These are phyloP conservation scores for Microplitis manilae DNA, from an alignment of 2,888 invertebrate species.

Conservation along the genomic window DNA sequence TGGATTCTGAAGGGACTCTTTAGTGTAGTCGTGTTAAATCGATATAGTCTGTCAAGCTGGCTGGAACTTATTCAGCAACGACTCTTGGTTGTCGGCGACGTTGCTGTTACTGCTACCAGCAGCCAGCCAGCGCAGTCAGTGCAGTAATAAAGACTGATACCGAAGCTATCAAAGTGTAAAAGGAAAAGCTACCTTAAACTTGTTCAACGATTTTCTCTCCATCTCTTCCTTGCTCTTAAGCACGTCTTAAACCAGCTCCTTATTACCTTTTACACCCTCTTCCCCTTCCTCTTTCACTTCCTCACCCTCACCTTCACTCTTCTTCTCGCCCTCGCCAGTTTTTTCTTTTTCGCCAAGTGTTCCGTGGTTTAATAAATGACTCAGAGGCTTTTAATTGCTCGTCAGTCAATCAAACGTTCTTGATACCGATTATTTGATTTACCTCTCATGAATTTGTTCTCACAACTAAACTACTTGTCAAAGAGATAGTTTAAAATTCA, in stretches of 20 bases:
- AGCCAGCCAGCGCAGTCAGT: conserved; percentile 44
- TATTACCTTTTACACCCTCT: conserved; percentile 7
- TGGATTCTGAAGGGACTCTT: conserved; percentile 46
- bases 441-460: not conserved
- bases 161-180: conserved; percentile 43
- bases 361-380: not conserved
- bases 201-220: conserved; percentile 31
- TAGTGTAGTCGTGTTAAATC: conserved; percentile 46
- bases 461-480: not conserved
- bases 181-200: conserved; percentile 39
- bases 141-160: conserved; percentile 50
- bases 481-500: not conserved
- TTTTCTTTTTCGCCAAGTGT: not conserved
- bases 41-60: conserved; percentile 47
- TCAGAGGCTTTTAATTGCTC: not conserved
- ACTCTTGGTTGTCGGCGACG: not conserved
- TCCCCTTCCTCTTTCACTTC: not conserved
- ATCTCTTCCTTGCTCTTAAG: conserved; percentile 19
- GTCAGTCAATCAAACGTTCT: not conserved
- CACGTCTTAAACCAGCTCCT: conserved; percentile 7
- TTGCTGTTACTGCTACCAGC: conserved; percentile 35
- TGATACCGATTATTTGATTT: not conserved
- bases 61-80: not conserved
- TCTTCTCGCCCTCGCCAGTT: not conserved
- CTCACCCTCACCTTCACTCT: not conserved